Percentiles rank a stretch among this genome's conserved stretches.
Evolutionary conservation across 2,888 invertebrate species (phyloP).

Genomic region (Rotaria socialis): DNA sequence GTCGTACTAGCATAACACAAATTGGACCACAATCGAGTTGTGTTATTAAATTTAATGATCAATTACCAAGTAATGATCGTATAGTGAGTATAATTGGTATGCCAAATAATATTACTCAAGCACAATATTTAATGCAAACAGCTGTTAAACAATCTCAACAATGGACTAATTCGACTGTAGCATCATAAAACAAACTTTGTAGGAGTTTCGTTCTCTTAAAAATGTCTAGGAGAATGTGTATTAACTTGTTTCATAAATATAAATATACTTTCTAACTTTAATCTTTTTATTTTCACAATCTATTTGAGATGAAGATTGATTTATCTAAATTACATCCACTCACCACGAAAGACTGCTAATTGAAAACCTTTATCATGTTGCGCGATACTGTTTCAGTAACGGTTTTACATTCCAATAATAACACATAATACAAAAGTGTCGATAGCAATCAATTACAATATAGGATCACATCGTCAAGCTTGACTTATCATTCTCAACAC

Average conservation of each 20-base stretch:
- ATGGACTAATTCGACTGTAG: background rate
- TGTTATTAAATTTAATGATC: background rate
- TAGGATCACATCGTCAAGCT: no score
- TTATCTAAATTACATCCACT: no score
- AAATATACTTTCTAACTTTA: background rate
- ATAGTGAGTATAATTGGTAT: background rate
- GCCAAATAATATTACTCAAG: background rate
- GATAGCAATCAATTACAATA: no score
- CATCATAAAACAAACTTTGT: background rate
- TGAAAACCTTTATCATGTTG: no score
- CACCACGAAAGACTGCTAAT: no score
- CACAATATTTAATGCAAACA: slow-evolving; percentile 16
- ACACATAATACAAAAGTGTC: no score
- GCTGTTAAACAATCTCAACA: background rate
- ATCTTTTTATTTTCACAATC: background rate
- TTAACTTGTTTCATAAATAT: background rate
- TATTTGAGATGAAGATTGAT: no score
- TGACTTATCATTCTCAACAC: no score
- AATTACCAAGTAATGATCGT: slow-evolving; percentile 14
- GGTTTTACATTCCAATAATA: no score
- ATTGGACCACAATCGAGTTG: background rate
- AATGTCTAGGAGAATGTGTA: background rate
- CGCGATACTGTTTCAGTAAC: no score
- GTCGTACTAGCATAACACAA: background rate
- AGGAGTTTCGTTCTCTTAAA: background rate